Evolutionary conservation across 2,113 vertebrate species (phyloP).

Genomic region (Pseudopodoces humilis): DNA sequence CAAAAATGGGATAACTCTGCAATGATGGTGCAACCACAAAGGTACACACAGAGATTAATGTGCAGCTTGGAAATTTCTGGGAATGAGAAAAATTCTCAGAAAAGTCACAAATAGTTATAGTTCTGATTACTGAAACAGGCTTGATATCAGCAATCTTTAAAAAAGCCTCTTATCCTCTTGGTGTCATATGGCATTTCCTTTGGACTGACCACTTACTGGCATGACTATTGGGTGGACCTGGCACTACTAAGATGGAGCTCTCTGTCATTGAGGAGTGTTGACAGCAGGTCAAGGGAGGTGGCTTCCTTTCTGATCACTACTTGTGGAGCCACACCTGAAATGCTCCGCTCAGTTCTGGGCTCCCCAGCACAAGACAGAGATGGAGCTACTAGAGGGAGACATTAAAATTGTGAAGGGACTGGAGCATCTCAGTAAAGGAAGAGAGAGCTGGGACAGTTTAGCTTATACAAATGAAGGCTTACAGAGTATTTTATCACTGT

Average conservation of each 20-base stretch:
- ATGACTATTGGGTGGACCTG: not conserved
- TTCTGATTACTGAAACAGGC: not conserved
- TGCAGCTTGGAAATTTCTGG: not conserved
- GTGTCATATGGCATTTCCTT: not conserved
- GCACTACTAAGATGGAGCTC: not conserved
- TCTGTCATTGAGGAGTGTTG: not conserved
- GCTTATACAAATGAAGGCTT: not conserved
- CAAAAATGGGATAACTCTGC: not conserved
- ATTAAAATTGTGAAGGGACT: not conserved
- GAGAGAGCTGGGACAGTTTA: not conserved
- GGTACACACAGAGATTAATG: not conserved
- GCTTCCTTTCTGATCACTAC: not conserved
- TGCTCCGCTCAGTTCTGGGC: not conserved
- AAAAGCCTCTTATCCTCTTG: not conserved
- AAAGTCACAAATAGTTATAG: not conserved
- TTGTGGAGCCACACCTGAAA: not conserved
- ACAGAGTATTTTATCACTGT: not conserved
- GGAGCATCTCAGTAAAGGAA: not conserved
- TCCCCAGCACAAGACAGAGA: not conserved
- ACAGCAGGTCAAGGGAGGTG: not conserved
- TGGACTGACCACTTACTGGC: not conserved
- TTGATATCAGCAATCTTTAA: not conserved
- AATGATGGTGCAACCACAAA: not conserved
- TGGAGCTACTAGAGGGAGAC: fast-evolving
- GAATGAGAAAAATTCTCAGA: not conserved